Evolutionary conservation across 2,888 invertebrate species (phyloP).

Genomic region (Leptopilina myrica): DNA sequence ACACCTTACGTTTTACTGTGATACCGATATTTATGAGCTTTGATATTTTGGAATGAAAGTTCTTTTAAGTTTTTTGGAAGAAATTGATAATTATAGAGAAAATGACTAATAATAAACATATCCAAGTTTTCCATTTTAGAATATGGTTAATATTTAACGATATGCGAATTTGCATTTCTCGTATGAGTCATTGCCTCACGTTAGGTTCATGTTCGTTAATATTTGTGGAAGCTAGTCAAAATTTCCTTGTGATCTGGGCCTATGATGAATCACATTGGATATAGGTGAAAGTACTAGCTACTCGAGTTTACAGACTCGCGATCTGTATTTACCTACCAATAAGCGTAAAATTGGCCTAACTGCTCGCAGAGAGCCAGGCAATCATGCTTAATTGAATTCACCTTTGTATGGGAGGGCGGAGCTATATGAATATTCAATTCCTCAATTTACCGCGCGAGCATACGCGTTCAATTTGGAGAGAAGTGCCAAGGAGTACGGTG

Average conservation of each 20-base stretch:
- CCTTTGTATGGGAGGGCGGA: constrained; percentile 66
- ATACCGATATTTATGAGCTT: no score
- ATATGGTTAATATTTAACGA: no score
- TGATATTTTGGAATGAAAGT: no score
- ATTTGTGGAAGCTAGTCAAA: constrained; percentile 14
- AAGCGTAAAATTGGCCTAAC: constrained; percentile 75
- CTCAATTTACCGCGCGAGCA: constrained; percentile 46
- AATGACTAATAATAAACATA: no score
- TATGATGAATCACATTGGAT: constrained; percentile 10
- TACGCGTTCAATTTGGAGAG: constrained; percentile 48
- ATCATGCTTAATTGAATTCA: constrained; percentile 75
- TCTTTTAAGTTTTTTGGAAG: no score
- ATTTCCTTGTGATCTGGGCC: background rate
- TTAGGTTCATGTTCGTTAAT: background rate
- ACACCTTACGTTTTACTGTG: no score
- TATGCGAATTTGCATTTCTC: background rate
- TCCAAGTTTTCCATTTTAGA: no score
- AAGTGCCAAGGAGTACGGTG: constrained; percentile 33
- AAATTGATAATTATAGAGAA: no score
- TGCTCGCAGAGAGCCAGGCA: constrained; percentile 67
- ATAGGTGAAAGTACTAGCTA: background rate
- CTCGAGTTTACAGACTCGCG: constrained; percentile 35
- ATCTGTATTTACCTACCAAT: constrained; percentile 73
- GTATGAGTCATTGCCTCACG: background rate
- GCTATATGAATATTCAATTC: constrained; percentile 71